Conservation (phyloP, 1,140 invertebrate species). For the Drosophila littoralis region DNA sequence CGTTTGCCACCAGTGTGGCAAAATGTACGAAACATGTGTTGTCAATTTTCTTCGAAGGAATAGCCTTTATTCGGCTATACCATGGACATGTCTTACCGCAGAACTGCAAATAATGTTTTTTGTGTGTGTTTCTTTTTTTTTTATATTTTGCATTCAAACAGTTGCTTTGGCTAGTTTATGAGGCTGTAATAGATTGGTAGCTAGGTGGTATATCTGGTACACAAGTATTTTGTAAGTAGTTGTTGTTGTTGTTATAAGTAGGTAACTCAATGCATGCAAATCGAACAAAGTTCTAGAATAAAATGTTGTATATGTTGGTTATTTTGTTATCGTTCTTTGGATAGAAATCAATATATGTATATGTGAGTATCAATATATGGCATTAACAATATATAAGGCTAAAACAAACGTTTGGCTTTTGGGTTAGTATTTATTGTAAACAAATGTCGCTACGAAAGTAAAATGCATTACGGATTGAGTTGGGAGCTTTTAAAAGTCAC, state of each 20-base stretch:
- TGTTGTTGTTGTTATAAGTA: constrained; percentile 33
- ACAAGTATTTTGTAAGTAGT: constrained; percentile 52
- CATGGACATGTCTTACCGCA: constrained; percentile 40
- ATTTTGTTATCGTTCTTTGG: constrained; percentile 20
- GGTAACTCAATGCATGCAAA: constrained; percentile 73
- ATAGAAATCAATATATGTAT: constrained; percentile 42
- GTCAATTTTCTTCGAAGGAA: constrained; percentile 1
- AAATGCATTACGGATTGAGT: constrained; percentile 53
- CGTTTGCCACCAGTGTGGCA: constrained; percentile 5
- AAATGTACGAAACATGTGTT: constrained; percentile 6
- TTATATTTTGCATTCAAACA: background rate
- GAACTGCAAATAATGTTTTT: constrained; percentile 38
- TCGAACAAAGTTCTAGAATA: constrained; percentile 69
- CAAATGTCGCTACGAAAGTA: constrained; percentile 59
- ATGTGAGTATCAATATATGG: constrained; percentile 45
- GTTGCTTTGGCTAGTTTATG: constrained; percentile 26
- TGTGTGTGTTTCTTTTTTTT: background rate
- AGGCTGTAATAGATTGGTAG: constrained; percentile 65
- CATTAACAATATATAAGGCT: constrained; percentile 61
- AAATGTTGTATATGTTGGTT: constrained; percentile 57
- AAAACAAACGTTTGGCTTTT: constrained; percentile 25
- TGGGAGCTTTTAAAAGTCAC: background rate
- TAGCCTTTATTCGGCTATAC: constrained; percentile 3
- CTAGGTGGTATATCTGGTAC: constrained; percentile 55
- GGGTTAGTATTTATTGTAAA: constrained; percentile 58